phyloP scores from a whole-genome alignment of 92 coral and sea anemone genomes.

The Porites evermanni region DNA sequence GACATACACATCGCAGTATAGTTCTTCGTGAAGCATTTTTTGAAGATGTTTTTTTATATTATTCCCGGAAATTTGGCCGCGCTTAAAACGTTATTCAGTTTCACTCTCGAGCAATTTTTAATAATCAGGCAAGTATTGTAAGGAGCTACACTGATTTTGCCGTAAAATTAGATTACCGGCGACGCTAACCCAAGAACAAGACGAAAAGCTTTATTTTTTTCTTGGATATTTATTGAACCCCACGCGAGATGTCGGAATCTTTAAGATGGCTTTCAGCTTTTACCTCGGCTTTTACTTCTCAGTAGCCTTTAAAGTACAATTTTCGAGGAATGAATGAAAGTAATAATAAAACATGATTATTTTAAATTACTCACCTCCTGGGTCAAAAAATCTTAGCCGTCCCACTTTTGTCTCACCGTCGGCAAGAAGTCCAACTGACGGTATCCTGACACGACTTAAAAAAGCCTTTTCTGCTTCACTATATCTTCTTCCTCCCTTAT shows the following conservation, averaged over 20 bases:
- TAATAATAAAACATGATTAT: not conserved
- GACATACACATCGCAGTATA: not conserved
- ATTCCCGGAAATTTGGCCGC: not conserved
- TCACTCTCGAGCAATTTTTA: too few species aligned
- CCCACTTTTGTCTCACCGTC: constrained; percentile 68
- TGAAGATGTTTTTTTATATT: too few species aligned
- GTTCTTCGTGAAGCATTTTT: not conserved
- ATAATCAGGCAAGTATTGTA: too few species aligned
- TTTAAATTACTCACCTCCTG: constrained; percentile 75
- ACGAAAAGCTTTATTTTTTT: not conserved
- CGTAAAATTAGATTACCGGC: not conserved
- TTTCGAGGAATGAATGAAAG: not conserved
- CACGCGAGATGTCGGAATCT: too few species aligned
- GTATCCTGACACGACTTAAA: constrained; percentile 84
- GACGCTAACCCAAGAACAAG: not conserved
- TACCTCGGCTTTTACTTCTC: not conserved
- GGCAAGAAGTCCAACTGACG: constrained; percentile 65
- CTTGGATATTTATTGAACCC: not conserved
- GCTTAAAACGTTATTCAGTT: not conserved
- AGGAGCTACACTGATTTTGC: not conserved
- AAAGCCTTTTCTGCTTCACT: constrained; percentile 98
- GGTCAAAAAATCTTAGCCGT: constrained; percentile 82
- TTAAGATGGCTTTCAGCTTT: not conserved
- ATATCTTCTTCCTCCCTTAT: constrained; percentile 81
- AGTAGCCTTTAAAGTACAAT: not conserved